Evolutionary conservation across 2,888 invertebrate species (phyloP), one percentile per base, ranked within the genome.

Genomic region (Ephialtes manifestator): DNA sequence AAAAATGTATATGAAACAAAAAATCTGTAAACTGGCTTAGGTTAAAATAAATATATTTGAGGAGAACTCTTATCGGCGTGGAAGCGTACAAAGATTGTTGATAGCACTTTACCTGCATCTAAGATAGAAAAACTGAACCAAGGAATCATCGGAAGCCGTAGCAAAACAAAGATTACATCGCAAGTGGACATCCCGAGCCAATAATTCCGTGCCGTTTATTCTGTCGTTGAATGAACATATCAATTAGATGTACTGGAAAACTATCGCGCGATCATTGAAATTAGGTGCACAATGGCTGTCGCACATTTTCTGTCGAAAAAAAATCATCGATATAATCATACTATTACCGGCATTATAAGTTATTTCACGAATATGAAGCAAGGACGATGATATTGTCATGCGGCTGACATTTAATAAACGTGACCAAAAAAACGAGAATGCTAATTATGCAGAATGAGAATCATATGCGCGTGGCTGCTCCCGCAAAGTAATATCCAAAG

Each of bases 401-500:
- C 1, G 4, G 28, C 5, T 11, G 11, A 28, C 28, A 1, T 28
- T 0, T 28, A 13, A 28, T 15, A 58, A 58, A 13, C 13, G 11
- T 28, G n/a, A 18, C 51, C 28, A 24, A 58, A 28, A 28, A 24
- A 51, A 51, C 20, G 51, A 51, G 51, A 51, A 5, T 51, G 51
- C 18, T 51, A 51, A 51, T 51, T 51, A 51, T 18, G n/a, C 18
- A 39, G 13, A 65, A 48, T 28, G 60, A 76, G 24, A 35, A 70
- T 46, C 3, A 63, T 46, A n/a, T 72, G n/a, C 60, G 15, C 24
- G 39, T 15, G 31, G 28, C 35, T 63, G 13, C n/a, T 63, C 35
- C n/a, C 51, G 51, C 70, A 28, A 13, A 31, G 53, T 71, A 77
- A 71, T 53, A 35, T 31, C 20, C 24, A 81, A 81, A 76, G 35